Evolutionary conservation across 2,113 vertebrate species (phyloP).

Genomic region (Solenodon paradoxus): DNA sequence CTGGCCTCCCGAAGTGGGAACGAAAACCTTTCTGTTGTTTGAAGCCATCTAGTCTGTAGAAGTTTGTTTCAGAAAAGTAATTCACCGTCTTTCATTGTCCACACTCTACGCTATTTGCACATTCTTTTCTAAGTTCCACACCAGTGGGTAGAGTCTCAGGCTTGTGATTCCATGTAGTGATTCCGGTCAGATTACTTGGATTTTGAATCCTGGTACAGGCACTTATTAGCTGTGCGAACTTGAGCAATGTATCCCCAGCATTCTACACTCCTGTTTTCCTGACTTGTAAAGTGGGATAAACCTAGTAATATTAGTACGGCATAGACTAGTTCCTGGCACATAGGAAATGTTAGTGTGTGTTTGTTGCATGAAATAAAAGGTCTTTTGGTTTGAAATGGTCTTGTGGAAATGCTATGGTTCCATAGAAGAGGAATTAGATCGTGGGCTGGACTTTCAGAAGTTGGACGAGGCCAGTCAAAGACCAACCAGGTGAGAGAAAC

Average conservation of each 20-base stretch:
- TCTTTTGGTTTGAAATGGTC: neutral
- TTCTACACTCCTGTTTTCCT: conserved; percentile 30
- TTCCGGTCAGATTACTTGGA: neutral
- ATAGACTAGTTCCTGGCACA: neutral
- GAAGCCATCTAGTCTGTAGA: neutral
- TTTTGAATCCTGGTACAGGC: neutral
- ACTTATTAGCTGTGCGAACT: neutral
- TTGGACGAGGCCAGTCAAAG: neutral
- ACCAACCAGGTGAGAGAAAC: neutral
- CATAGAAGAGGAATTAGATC: neutral
- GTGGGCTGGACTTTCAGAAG: neutral
- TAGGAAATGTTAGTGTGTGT: neutral
- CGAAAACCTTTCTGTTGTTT: neutral
- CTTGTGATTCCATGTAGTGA: neutral
- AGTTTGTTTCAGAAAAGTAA: neutral
- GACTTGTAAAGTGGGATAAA: neutral
- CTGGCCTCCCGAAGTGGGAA: neutral
- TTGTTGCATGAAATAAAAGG: neutral
- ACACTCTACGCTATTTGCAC: neutral
- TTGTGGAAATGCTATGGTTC: neutral
- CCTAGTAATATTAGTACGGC: neutral
- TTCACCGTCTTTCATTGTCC: neutral
- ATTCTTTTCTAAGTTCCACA: neutral
- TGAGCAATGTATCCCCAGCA: neutral
- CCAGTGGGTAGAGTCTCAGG: neutral